Conservation (phyloP, 2,888 invertebrate genomes). For the Drosophila eohydei region DNA sequence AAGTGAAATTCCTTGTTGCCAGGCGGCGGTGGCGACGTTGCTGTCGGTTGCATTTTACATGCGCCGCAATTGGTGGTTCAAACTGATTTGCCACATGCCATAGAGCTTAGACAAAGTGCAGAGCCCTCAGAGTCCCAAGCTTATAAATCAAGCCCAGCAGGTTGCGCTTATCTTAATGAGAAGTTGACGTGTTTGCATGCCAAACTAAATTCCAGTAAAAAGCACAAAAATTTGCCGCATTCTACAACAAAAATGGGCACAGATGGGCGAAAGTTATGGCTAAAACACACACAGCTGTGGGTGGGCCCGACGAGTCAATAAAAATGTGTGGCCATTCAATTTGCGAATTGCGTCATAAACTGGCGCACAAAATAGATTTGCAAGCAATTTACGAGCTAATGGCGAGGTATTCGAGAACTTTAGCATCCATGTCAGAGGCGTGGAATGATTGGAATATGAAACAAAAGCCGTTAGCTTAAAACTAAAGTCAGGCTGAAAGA, state of each 20-base stretch:
- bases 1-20: conserved; percentile 47
- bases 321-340: conserved; percentile 62
- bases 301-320: conserved; percentile 49
- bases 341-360: conserved; percentile 67
- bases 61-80: conserved; percentile 54
- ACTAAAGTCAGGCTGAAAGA: background rate
- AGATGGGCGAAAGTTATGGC: conserved; percentile 55
- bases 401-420: background rate
- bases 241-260: conserved; percentile 42
- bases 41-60: conserved; percentile 43
- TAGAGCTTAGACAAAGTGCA: conserved; percentile 12
- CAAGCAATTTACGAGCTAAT: conserved; percentile 8
- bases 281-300: conserved; percentile 18
- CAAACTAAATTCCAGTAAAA: conserved; percentile 46
- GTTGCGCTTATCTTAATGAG: conserved; percentile 73
- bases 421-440: background rate
- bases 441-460: background rate
- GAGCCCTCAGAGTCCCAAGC: background rate
- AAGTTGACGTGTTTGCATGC: conserved; percentile 74
- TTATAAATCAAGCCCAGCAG: conserved; percentile 48
- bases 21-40: conserved; percentile 19
- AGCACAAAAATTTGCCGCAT: conserved; percentile 39
- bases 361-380: conserved; percentile 31
- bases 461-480: background rate
- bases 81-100: conserved; percentile 47